phyloP scores from a whole-genome alignment of 2,113 vertebrate genomes.

The Oreochromis spilurus region DNA sequence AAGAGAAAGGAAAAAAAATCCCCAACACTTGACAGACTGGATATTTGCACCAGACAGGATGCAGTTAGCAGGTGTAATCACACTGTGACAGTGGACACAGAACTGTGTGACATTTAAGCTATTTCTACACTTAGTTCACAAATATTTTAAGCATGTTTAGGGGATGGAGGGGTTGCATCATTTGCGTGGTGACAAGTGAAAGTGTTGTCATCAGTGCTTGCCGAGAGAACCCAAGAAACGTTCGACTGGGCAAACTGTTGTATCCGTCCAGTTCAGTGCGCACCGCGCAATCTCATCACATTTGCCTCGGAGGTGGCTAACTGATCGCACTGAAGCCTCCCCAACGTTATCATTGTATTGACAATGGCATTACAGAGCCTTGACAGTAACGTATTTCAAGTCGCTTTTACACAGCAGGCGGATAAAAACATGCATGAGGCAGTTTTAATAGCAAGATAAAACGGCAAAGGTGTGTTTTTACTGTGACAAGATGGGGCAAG shows the following conservation, averaged over 20 bases:
- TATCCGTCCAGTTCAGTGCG: neutral
- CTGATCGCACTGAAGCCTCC: neutral
- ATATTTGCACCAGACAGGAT: neutral
- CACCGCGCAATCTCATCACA: neutral
- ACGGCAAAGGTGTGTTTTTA: slow-evolving; percentile 18
- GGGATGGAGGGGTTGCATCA: neutral
- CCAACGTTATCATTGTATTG: neutral
- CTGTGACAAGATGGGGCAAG: slow-evolving; percentile 50
- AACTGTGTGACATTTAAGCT: neutral
- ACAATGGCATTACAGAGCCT: neutral
- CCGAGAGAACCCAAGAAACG: slow-evolving; percentile 39
- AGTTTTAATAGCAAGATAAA: neutral
- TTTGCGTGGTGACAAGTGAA: neutral
- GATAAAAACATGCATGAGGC: slow-evolving; percentile 32
- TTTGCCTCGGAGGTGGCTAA: slow-evolving; percentile 21
- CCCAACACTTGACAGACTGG: neutral
- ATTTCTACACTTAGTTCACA: neutral
- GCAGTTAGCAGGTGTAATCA: neutral
- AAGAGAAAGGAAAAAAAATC: neutral
- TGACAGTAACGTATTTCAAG: neutral
- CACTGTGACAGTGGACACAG: neutral
- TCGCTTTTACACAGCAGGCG: slow-evolving; percentile 9
- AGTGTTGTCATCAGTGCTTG: slow-evolving; percentile 20
- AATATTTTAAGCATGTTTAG: slow-evolving; percentile 23
- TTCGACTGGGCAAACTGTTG: slow-evolving; percentile 9